Percentiles rank a stretch among this genome's conserved stretches.
These are phyloP conservation scores for Lordiphosa stackelbergi DNA, from an alignment of 1,140 invertebrate species.

Conservation along the genomic window DNA sequence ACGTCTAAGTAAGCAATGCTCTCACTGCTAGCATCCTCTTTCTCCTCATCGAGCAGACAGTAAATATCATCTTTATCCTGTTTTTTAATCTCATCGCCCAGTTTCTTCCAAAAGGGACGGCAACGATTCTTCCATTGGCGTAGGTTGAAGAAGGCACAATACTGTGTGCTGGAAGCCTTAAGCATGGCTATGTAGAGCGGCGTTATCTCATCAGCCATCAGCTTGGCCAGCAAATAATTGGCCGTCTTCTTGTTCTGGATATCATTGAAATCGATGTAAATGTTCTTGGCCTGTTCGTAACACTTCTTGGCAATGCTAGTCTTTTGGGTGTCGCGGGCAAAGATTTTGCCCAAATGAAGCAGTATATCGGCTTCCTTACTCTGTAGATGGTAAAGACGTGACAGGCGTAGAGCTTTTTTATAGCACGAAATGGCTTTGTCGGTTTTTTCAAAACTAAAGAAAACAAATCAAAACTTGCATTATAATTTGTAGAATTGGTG, in stretches of 20 bases:
- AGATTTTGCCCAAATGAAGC: constrained; percentile 59
- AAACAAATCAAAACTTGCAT: neutral
- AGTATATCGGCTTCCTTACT: constrained; percentile 47
- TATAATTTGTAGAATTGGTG: neutral
- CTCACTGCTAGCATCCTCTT: constrained; percentile 28
- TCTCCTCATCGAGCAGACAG: constrained; percentile 59
- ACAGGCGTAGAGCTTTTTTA: constrained; percentile 48
- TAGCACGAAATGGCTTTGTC: constrained; percentile 47
- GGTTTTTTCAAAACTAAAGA: constrained; percentile 31
- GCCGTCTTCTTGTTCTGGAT: constrained; percentile 53
- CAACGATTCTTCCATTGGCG: constrained; percentile 71
- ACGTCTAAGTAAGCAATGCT: constrained; percentile 7
- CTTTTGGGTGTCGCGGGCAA: constrained; percentile 43
- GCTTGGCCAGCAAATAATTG: constrained; percentile 59
- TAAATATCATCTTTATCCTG: constrained; percentile 56
- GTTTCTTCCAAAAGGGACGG: constrained; percentile 53
- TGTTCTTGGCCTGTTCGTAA: constrained; percentile 59
- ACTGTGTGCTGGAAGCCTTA: constrained; percentile 41
- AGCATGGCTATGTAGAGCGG: constrained; percentile 69
- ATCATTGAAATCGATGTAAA: constrained; percentile 66
- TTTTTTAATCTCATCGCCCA: constrained; percentile 49
- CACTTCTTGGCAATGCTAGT: constrained; percentile 54
- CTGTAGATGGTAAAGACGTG: constrained; percentile 31
- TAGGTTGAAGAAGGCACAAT: constrained; percentile 65
- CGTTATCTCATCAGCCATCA: constrained; percentile 65